Conservation (phyloP, 2,888 invertebrate genomes). For the Andrena minutula region DNA sequence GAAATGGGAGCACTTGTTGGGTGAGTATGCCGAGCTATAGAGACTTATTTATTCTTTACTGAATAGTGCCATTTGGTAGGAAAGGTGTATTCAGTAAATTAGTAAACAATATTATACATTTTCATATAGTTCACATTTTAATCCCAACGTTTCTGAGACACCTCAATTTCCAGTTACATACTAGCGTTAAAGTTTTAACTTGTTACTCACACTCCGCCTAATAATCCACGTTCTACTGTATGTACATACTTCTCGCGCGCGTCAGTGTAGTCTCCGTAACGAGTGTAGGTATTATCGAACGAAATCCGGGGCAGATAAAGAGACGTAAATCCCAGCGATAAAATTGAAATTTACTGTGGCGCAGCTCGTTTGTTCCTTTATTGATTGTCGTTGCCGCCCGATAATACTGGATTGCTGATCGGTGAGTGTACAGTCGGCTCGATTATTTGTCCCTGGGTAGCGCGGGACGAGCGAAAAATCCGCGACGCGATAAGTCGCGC, state of each 20-base stretch:
- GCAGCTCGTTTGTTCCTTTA: background rate
- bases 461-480: background rate
- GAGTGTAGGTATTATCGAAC: slow-evolving; percentile 27
- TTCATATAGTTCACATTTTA: too few relatives aligned
- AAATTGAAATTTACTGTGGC: slow-evolving; percentile 33
- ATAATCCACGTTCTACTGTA: background rate
- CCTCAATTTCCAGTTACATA: too few relatives aligned
- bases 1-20: too few relatives aligned
- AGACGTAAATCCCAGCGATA: slow-evolving; percentile 40
- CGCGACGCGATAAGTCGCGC: slow-evolving; percentile 28
- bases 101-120: too few relatives aligned
- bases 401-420: slow-evolving; percentile 33
- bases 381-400: slow-evolving; percentile 15
- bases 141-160: too few relatives aligned
- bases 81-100: too few relatives aligned
- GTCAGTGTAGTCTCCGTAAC: background rate
- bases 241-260: background rate
- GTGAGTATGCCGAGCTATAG: too few relatives aligned
- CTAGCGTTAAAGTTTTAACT: too few relatives aligned
- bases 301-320: slow-evolving; percentile 22
- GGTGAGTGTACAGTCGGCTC: background rate
- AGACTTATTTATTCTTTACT: too few relatives aligned
- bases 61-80: too few relatives aligned
- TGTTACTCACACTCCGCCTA: too few relatives aligned
- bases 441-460: slow-evolving; percentile 31